These are phyloP conservation scores for Drosophila antonietae DNA, from an alignment of 2,888 invertebrate species.

Conservation along the genomic window DNA sequence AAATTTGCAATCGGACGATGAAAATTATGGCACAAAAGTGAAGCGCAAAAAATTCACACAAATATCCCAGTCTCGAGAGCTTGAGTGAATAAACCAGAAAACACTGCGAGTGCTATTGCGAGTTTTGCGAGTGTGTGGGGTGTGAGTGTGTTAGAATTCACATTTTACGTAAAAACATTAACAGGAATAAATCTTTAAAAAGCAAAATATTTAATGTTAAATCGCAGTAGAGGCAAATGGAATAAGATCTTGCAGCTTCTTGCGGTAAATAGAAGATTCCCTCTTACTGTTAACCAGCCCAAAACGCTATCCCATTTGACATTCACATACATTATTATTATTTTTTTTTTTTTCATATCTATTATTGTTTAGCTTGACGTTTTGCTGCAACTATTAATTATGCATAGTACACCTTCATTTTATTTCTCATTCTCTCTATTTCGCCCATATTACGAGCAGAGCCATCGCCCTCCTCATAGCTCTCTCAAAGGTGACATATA, in stretches of 20 bases:
- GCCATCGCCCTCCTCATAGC: conserved; percentile 33
- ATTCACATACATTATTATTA: conserved; percentile 43
- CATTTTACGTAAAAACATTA: conserved; percentile 69
- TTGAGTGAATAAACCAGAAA: conserved; percentile 68
- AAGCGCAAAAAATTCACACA: conserved; percentile 66
- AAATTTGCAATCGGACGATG: conserved; percentile 39
- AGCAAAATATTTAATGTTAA: conserved; percentile 82
- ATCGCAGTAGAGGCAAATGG: conserved; percentile 83
- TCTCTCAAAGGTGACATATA: conserved; percentile 39
- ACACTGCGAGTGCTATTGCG: conserved; percentile 62
- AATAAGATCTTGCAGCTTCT: conserved; percentile 83
- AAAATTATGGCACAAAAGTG: conserved; percentile 66
- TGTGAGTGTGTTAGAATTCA: conserved; percentile 68
- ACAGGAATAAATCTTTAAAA: conserved; percentile 48
- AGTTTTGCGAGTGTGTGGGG: conserved; percentile 63
- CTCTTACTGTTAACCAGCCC: conserved; percentile 47
- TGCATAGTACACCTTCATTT: conserved; percentile 70
- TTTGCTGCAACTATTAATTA: conserved; percentile 68
- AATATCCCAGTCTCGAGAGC: conserved; percentile 55
- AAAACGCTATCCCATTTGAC: conserved; percentile 58
- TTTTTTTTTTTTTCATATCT: conserved; percentile 53
- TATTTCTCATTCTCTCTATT: conserved; percentile 55
- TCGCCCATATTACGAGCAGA: conserved; percentile 26
- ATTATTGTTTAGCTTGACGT: conserved; percentile 65
- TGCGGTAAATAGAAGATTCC: conserved; percentile 78